Evolutionary conservation across 2,113 vertebrate species (phyloP), one percentile per base, ranked within the genome.

Genomic region (Centropus bengalensis): DNA sequence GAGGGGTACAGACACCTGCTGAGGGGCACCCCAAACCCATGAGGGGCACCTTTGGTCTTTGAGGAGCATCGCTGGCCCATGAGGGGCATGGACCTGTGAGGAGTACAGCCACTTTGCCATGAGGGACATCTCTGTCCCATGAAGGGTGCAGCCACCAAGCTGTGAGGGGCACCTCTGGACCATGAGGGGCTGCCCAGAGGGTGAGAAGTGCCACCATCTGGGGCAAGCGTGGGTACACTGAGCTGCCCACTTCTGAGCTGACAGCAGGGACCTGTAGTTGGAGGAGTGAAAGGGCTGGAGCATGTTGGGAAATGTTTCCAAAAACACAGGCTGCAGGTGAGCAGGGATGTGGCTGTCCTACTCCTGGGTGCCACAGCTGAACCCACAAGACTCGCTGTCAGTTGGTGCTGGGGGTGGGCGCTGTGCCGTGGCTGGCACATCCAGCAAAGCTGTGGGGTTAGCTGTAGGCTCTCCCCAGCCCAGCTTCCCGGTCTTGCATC

Each of bases 311-410:
- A 24, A 7, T 1, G 42, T 6, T 4, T 10, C 26, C 1, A 4
- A 22, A 30, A 49, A 5, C 19, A 2, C 11, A n/a, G 17, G 13
- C 63, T 1, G 3, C 40, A 14, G 30, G n/a, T 26, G 77, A 45
- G 54, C 0, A 1, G 71, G 68, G 38, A 30, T 36, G 22, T 21
- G 30, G 19, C 23, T 54, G 38, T 17, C 12, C 20, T 20, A 0
- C 49, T 45, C 40, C 14, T 0, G 2, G 32, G 28, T 36, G 4
- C 23, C 22, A 4, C 15, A 19, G 0, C 18, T 49, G 19, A 27
- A 32, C 32, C 26, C 8, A 3, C 0, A 26, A 38, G 11, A 26
- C n/a, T 4, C 1, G 2, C 18, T 0, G 1, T 17, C 1, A 0
- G n/a, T 18, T 3, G 0, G 26, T n/a, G 47, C 54, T 23, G 66